These are phyloP conservation scores for Lepisosteus osseus DNA, from an alignment of 2,113 vertebrate species.

Conservation along the genomic window DNA sequence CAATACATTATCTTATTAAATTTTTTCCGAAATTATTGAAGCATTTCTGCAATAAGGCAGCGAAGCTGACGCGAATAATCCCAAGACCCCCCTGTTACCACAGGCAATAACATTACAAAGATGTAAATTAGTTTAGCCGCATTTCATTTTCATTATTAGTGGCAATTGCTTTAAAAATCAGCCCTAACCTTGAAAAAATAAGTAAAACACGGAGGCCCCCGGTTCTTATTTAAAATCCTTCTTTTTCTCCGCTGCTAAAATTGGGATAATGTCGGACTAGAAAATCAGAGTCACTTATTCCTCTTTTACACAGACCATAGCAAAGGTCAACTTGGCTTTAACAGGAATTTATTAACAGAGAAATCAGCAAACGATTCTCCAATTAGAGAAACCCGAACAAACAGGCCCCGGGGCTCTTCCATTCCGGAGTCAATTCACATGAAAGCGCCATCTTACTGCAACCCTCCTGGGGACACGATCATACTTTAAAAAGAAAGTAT, in stretches of 20 bases:
- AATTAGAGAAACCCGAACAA: slow-evolving; percentile 78
- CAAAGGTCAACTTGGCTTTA: slow-evolving; percentile 74
- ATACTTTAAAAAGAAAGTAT: slow-evolving; percentile 45
- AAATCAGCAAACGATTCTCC: slow-evolving; percentile 70
- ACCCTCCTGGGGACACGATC: slow-evolving; percentile 51
- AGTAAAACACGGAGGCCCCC: too few species aligned
- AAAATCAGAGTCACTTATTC: slow-evolving; percentile 42
- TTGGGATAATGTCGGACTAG: slow-evolving; percentile 21
- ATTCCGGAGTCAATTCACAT: slow-evolving; percentile 42
- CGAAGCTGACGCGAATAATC: too few species aligned
- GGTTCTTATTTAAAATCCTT: not conserved
- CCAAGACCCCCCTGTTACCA: too few species aligned
- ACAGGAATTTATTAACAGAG: slow-evolving; percentile 67
- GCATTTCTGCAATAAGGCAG: too few species aligned
- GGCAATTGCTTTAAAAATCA: too few species aligned
- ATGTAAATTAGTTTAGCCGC: too few species aligned
- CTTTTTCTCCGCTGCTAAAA: slow-evolving; percentile 2
- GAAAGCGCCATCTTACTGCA: slow-evolving; percentile 28
- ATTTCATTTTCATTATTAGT: too few species aligned
- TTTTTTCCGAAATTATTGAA: too few species aligned
- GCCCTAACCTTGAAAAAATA: too few species aligned
- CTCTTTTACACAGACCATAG: slow-evolving; percentile 62
- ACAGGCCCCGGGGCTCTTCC: slow-evolving; percentile 63
- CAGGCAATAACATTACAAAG: too few species aligned
- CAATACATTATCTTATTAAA: too few species aligned